Evolutionary conservation across 1,140 invertebrate genomes (phyloP).

Genomic region (Drosophila kikkawai): DNA sequence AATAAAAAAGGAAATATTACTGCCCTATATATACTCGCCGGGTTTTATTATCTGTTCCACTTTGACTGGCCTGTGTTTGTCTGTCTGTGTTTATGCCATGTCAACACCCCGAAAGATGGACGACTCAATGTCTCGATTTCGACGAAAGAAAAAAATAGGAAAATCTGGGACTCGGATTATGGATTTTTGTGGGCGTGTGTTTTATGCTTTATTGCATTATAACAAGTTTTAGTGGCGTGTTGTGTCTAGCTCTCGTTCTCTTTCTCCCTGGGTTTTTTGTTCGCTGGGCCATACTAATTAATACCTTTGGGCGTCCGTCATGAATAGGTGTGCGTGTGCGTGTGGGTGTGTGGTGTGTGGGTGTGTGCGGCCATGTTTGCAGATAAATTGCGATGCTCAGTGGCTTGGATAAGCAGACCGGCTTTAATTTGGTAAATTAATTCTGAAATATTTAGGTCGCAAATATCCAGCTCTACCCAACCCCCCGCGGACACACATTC

Average conservation of each 20-base stretch:
- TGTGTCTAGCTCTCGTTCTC: conserved; percentile 16
- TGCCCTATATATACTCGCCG: conserved; percentile 6
- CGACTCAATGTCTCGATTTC: conserved; percentile 30
- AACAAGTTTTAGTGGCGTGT: conserved; percentile 62
- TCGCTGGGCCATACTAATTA: conserved; percentile 71
- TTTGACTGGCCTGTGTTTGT: not conserved
- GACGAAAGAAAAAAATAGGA: not conserved
- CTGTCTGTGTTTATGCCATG: conserved; percentile 29
- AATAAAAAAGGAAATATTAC: conserved; percentile 21
- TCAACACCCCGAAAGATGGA: conserved; percentile 37
- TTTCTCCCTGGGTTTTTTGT: conserved; percentile 15
- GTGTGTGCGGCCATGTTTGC: conserved; percentile 61
- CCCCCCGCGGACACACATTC: conserved; percentile 27
- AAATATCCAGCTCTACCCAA: conserved; percentile 48
- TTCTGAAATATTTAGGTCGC: conserved; percentile 80
- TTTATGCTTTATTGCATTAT: conserved; percentile 64
- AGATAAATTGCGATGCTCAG: conserved; percentile 78
- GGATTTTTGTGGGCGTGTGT: conserved; percentile 25
- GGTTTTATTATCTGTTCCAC: conserved; percentile 26
- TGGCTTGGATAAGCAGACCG: conserved; percentile 77
- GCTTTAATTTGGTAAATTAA: conserved; percentile 83
- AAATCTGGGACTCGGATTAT: conserved; percentile 31
- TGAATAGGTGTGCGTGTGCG: conserved; percentile 30
- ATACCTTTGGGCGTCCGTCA: conserved; percentile 74
- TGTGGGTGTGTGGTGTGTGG: not conserved